These are phyloP conservation scores for Corapipo altera DNA, from an alignment of 2,113 vertebrate species.

Conservation along the genomic window DNA sequence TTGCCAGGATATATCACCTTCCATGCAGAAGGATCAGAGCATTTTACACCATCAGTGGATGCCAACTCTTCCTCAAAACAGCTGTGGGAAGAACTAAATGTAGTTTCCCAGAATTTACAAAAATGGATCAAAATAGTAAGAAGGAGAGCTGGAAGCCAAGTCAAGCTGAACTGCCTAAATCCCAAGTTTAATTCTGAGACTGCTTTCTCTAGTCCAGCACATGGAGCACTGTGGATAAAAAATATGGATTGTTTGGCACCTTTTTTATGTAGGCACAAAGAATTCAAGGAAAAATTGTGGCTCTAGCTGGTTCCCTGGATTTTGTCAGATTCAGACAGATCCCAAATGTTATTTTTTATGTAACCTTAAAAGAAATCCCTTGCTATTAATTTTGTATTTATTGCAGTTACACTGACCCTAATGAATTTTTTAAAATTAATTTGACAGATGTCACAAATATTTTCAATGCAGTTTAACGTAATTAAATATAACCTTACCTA, in stretches of 20 bases:
- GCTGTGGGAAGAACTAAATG: neutral
- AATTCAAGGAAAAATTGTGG: slow-evolving; percentile 6
- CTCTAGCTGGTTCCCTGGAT: slow-evolving; percentile 19
- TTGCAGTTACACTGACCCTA: slow-evolving; percentile 37
- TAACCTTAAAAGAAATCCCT: slow-evolving; percentile 16
- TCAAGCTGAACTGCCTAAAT: neutral
- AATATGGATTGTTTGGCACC: neutral
- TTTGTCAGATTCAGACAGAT: slow-evolving; percentile 50
- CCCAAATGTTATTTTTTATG: slow-evolving; percentile 40
- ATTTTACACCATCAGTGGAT: neutral
- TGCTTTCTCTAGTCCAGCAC: neutral
- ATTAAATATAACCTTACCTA: slow-evolving; percentile 24
- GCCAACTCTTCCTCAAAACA: neutral
- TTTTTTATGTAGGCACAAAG: neutral
- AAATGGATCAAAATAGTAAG: neutral
- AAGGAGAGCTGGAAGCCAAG: neutral
- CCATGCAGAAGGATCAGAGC: neutral
- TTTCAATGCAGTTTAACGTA: slow-evolving; percentile 35
- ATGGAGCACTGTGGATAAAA: neutral
- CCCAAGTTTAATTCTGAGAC: neutral
- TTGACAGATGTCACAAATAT: slow-evolving; percentile 61
- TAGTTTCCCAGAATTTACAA: neutral
- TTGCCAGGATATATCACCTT: neutral
- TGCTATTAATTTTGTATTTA: slow-evolving; percentile 58
- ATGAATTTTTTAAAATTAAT: slow-evolving; percentile 37